phyloP scores from a whole-genome alignment of 2,113 vertebrate species.

The Urocynchramus pylzowi region DNA sequence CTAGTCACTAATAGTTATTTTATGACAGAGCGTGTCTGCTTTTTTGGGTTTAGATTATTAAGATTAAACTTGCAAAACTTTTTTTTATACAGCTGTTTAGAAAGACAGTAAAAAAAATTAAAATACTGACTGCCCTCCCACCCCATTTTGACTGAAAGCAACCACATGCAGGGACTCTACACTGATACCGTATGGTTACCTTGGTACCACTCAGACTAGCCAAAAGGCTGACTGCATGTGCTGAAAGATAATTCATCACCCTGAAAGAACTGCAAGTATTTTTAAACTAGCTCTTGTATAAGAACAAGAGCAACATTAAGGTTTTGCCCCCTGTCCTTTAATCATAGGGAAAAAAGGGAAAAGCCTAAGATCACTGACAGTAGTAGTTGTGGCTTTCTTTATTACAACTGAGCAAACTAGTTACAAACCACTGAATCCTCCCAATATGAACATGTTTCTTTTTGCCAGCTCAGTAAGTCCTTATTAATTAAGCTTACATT shows the following conservation, averaged over 20 bases:
- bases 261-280: not conserved
- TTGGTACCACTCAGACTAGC: not conserved
- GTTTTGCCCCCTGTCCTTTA: not conserved
- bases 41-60: conserved; percentile 73
- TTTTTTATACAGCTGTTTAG: conserved; percentile 65
- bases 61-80: conserved; percentile 81
- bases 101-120: conserved; percentile 64
- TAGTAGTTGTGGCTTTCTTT: not conserved
- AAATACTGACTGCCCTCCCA: conserved; percentile 18
- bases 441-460: not conserved
- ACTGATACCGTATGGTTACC: not conserved
- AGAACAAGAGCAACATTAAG: not conserved
- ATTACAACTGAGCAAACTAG: not conserved
- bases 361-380: not conserved
- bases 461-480: not conserved
- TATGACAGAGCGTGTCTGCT: conserved; percentile 78
- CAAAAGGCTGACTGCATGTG: not conserved
- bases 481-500: not conserved
- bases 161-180: not conserved
- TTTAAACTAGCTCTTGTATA: not conserved
- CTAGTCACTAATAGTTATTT: conserved; percentile 88
- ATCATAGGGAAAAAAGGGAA: not conserved
- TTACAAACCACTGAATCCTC: not conserved
- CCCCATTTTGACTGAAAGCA: not conserved
- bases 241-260: not conserved